Conservation (phyloP, 2,888 invertebrate species). For the Heliconius sara region DNA sequence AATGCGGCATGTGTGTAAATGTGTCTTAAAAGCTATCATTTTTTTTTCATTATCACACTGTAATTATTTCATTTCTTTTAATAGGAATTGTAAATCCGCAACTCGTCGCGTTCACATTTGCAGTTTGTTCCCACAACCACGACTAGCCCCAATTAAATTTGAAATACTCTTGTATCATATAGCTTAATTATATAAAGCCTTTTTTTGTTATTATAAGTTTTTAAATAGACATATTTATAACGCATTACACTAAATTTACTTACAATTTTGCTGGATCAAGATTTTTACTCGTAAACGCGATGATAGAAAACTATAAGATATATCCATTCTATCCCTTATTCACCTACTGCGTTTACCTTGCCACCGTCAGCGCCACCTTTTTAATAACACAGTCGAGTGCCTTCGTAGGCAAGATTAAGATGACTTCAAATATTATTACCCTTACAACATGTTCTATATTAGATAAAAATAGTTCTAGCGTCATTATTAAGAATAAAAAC, state of each 20-base stretch:
- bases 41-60: too few relatives aligned
- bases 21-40: not conserved
- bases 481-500: not conserved
- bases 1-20: not conserved
- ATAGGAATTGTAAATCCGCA: too few relatives aligned
- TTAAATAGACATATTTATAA: not conserved
- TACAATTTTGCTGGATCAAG: constrained; percentile 41
- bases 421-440: constrained; percentile 73
- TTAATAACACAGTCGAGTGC: constrained; percentile 81
- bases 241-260: constrained; percentile 46
- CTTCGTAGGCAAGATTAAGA: constrained; percentile 73
- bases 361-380: constrained; percentile 65
- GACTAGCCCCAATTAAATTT: too few relatives aligned
- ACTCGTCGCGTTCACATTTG: too few relatives aligned
- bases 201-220: too few relatives aligned
- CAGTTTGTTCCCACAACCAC: not conserved
- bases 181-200: too few relatives aligned
- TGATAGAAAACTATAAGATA: constrained; percentile 68
- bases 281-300: constrained; percentile 47
- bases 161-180: too few relatives aligned
- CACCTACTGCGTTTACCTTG: constrained; percentile 59
- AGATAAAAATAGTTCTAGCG: constrained; percentile 10
- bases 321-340: constrained; percentile 64
- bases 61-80: too few relatives aligned
- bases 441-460: constrained; percentile 52